Evolutionary conservation across 2,113 vertebrate species (phyloP), one percentile per base, ranked within the genome.

Genomic region (Polyodon spathula): DNA sequence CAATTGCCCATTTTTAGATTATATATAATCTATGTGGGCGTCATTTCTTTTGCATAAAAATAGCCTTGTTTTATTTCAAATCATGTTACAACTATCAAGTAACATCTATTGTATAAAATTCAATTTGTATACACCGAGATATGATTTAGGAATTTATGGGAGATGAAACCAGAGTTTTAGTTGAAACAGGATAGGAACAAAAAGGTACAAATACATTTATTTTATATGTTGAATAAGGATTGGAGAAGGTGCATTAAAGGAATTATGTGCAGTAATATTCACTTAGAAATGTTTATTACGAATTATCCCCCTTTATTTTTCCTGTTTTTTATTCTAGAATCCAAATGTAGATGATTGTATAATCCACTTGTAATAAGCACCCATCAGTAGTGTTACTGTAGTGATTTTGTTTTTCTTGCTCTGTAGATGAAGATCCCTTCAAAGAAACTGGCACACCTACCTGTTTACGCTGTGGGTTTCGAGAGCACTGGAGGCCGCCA

Each of bases 391-490:
- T 41, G 7, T 14, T 14, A 1, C 27, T 66, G 40, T 5, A 46
- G 40, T 1, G 58, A 6, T 15, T 37, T 17, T 15, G 9, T 50
- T 4, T 4, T 37, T 60, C 27, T 39, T 62, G 2, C 59, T 14
- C 62, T 63, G 11, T 77, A 98, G 95, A 95, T 98, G 86, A 96
- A 95, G 87, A 91, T 97, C 62, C 95, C 95, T 54, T 93, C 92
- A 2, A 97, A 97, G 85, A 97, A 97, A 84, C 76, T 93, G 71
- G 93, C 90, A 8, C 94, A 97, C 69, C 96, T 97, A 68, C 95
- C 95, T 0, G 93, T 98, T 58, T 97, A 97, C 57, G 89, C 90
- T 0, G 80, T 98, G 68, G 93, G 95, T 56, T 96, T 97, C 40
- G 92, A 97, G 71, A 91, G 77, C 76, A 66, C 83, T 70, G 85